Base-by-base conservation (phyloP, 2,888 invertebrate genomes). In the Cantharis rufa region DNA sequence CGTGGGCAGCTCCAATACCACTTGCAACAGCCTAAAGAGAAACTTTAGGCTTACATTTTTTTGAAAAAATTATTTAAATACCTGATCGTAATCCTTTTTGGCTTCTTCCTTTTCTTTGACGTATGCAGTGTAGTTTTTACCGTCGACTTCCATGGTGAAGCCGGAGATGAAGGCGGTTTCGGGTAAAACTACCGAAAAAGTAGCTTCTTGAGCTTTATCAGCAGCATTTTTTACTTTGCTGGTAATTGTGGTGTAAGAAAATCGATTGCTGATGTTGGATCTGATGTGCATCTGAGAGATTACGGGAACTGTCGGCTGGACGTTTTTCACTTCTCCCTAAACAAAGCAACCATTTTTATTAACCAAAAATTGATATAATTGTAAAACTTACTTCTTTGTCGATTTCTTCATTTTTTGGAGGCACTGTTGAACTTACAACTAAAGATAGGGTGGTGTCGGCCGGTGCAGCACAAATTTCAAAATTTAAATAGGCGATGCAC, bases 81-180 rank as follows among this genome's bases (percentile, higher is more conserved):
- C 87, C 79, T 85, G 72, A 69, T 87, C 82, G 72, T 88, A 88
- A 13, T 92, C 86, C 69, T 85, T 82, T 83, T 92, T 91, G 0
- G 92, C 93, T 84, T 92, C 90, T 82, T 91, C 90, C 82, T 92
- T 92, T 84, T 91, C 92, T 84, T 92, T 91, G 0, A 93, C 91
- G 81, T 92, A 92, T 0, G 92, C 92, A 80, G 91, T 90, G 85
- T 92, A 92, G 2, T 90, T 88, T 84, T 91, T 92, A 18, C 91
- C 92, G 75, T 90, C 90, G 10, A 92, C 88, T 75, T 91, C 92
- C 93, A 94, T 93, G 62, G 90, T 86, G 84, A 94, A 94, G 71
- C 91, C 92, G 62, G 92, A 92, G 81, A 94, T 93, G 85, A 92
- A 94, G 0, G 93, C 93, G 1, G 92, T 91, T 78, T 93, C 92